These are phyloP conservation scores for Triplophysa dalaica DNA, from an alignment of 2,113 vertebrate species.

Conservation along the genomic window DNA sequence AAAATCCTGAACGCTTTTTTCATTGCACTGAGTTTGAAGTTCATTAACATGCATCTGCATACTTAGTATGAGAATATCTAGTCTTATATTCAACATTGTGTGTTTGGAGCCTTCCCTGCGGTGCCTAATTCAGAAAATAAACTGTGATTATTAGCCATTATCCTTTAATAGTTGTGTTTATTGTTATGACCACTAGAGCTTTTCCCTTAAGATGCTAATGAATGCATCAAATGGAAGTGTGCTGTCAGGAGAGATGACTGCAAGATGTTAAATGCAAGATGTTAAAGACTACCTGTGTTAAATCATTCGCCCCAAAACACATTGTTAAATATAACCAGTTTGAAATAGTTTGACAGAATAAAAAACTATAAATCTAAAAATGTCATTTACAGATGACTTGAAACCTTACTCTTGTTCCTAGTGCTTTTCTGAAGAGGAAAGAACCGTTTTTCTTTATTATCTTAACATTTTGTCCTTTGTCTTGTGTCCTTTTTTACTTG, in stretches of 20 bases:
- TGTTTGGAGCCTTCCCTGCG: neutral
- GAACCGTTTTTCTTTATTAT: too few species aligned
- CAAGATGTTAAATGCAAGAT: too few species aligned
- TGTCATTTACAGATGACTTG: too few species aligned
- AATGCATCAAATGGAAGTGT: neutral
- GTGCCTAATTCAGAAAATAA: neutral
- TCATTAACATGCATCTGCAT: neutral
- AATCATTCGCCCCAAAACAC: neutral
- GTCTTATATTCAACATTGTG: neutral
- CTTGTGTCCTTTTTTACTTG: too few species aligned
- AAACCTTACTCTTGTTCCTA: neutral
- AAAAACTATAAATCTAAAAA: too few species aligned
- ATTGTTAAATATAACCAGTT: neutral
- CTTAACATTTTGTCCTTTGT: too few species aligned
- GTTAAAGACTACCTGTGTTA: neutral
- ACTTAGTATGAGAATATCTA: neutral
- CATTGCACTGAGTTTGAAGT: neutral
- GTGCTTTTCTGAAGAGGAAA: neutral
- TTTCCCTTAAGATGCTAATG: neutral
- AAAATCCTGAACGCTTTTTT: neutral
- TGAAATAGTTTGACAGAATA: neutral
- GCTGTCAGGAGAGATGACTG: neutral
- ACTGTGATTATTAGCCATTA: neutral
- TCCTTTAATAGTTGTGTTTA: constrained; percentile 9
- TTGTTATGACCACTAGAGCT: neutral